phyloP scores from a whole-genome alignment of 37 sponge, comb jelly and placozoan species.

The Geodia barretti region DNA sequence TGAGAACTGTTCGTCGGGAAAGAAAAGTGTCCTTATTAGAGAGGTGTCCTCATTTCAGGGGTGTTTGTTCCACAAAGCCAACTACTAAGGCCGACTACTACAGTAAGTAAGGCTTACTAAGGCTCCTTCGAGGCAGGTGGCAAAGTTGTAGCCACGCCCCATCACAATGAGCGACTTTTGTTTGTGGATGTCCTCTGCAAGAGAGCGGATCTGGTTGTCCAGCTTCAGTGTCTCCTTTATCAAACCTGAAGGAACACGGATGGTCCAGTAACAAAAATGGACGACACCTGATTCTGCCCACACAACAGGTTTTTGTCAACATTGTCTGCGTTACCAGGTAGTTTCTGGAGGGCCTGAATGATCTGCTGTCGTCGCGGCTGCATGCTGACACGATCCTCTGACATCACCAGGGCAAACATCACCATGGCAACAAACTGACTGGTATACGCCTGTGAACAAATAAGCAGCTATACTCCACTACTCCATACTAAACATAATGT shows the following conservation, averaged over 20 bases:
- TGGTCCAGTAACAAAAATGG: too few species aligned
- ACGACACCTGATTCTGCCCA: not conserved
- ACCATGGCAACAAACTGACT: slow-evolving; percentile 97
- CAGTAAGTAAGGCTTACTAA: slow-evolving; percentile 85
- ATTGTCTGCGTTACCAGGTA: slow-evolving; percentile 68
- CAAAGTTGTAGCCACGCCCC: slow-evolving; percentile 98
- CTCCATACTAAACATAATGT: too few species aligned
- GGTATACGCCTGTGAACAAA: slow-evolving; percentile 92
- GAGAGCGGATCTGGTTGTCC: slow-evolving; percentile 67
- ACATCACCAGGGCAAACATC: slow-evolving; percentile 96
- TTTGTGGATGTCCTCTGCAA: slow-evolving; percentile 84
- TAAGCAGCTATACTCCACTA: not conserved
- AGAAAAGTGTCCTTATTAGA: too few species aligned
- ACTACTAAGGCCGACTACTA: too few species aligned
- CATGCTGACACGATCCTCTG: slow-evolving; percentile 92
- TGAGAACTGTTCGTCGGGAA: too few species aligned
- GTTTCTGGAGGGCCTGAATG: slow-evolving; percentile 72
- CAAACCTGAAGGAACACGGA: too few species aligned
- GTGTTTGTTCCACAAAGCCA: too few species aligned
- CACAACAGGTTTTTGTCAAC: not conserved
- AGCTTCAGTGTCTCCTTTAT: slow-evolving; percentile 81
- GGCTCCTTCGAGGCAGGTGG: slow-evolving; percentile 99
- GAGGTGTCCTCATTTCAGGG: too few species aligned
- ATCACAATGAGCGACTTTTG: slow-evolving; percentile 96
- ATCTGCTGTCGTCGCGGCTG: slow-evolving; percentile 81